A percentile compares a stretch with the other conserved stretches of the same genome.
phyloP scores from a whole-genome alignment of 2,888 invertebrate species.

The Drepana falcataria region DNA sequence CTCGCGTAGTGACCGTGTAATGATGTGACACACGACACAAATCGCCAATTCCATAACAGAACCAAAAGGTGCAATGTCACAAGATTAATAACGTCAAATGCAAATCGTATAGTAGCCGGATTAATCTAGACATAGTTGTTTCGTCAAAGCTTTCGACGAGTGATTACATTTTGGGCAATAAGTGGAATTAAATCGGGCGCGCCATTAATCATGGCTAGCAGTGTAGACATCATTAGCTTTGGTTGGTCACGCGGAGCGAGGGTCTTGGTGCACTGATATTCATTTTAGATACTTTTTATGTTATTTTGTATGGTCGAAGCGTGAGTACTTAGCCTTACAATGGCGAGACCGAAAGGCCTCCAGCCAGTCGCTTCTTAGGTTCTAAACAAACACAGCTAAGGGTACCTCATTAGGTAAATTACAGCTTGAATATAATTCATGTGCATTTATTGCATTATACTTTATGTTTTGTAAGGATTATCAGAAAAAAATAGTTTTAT shows the following conservation, averaged over 20 bases:
- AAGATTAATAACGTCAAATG: constrained; percentile 34
- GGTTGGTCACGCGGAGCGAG: constrained; percentile 34
- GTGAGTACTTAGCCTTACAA: too few relatives aligned
- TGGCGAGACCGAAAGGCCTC: too few relatives aligned
- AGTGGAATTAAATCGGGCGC: constrained; percentile 48
- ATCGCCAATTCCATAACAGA: constrained; percentile 17
- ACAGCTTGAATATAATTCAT: too few relatives aligned
- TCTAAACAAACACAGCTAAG: too few relatives aligned
- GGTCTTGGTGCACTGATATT: constrained; percentile 12
- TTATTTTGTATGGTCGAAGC: too few relatives aligned
- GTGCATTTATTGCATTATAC: too few relatives aligned
- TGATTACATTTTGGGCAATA: constrained; percentile 57
- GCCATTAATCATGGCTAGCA: constrained; percentile 51
- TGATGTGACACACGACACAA: constrained; percentile 2
- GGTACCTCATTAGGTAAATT: too few relatives aligned
- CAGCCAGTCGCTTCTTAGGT: too few relatives aligned
- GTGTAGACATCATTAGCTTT: constrained; percentile 44
- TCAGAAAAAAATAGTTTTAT: too few relatives aligned
- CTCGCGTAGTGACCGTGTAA: background rate
- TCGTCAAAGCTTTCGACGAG: constrained; percentile 29
- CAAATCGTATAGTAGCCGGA: constrained; percentile 17
- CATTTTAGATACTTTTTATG: constrained; percentile 3
- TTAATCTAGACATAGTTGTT: constrained; percentile 20
- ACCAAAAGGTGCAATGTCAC: constrained; percentile 26
- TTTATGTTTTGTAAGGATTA: too few relatives aligned